These are phyloP conservation scores for Oreochromis tanganicae DNA, from an alignment of 2,113 vertebrate species.

Conservation along the genomic window DNA sequence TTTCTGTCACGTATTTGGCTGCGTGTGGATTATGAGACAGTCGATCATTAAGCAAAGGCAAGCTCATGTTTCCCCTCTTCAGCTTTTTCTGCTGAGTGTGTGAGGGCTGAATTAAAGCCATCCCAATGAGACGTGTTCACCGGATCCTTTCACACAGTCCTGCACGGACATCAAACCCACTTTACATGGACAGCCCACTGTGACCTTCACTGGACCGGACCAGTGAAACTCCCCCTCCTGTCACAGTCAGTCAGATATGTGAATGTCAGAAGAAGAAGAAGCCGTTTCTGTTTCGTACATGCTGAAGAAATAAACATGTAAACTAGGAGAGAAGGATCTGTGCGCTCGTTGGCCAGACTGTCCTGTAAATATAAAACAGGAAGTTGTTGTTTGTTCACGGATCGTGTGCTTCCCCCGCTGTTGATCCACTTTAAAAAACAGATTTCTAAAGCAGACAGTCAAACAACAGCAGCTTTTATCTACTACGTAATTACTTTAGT, in stretches of 20 bases:
- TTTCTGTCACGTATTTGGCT: not conserved
- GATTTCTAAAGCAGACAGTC: not conserved
- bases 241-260: no score
- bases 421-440: not conserved
- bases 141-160: not conserved
- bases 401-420: not conserved
- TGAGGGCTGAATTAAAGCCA: not conserved
- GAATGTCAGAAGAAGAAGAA: no score
- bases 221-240: not conserved
- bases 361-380: not conserved
- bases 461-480: not conserved
- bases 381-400: not conserved
- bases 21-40: not conserved
- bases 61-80: not conserved
- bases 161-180: not conserved
- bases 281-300: not conserved
- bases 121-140: not conserved
- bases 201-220: not conserved
- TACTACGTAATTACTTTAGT: not conserved
- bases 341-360: not conserved
- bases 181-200: not conserved
- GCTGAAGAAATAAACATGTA: not conserved
- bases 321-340: not conserved
- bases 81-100: not conserved
- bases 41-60: not conserved